Evolutionary conservation across 1,140 invertebrate species (phyloP), one percentile per base, ranked within the genome.

Genomic region (Drosophila suzukii): DNA sequence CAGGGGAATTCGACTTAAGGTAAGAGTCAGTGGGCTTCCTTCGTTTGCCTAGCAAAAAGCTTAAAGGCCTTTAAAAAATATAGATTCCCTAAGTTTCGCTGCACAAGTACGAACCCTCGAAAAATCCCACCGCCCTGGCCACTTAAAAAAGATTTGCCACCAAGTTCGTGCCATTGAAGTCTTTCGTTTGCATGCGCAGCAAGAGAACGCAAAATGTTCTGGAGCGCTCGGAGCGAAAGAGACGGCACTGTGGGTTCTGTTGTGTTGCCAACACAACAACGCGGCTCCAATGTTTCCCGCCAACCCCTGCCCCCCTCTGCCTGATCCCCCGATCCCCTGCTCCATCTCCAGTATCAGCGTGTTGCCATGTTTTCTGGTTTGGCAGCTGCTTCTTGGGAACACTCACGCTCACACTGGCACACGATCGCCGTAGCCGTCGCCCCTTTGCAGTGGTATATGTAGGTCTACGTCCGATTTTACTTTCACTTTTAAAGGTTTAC

Each of bases 401-500:
- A 82, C 78, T 70, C 54, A 47, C 62, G 53, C 51, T 20, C 74
- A 51, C 53, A 54, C 49, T 6, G 30, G 20, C 58, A 47, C 66
- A 49, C 32, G 54, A 11, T 51, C 43, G 55, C 57, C 63, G 49
- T 41, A 30, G 74, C 77, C 46, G 70, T 41, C 54, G 74, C 58
- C 32, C 47, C 66, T 76, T 68, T 85, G 70, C 78, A 75, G 59
- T 82, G 75, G 90, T 91, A 91, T 91, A 91, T 91, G 90, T 91
- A 91, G 90, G 90, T 91, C 90, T 91, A 91, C 78, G 90, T 91
- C 86, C 90, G 90, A 91, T 91, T 85, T 85, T 91, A 91, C 90
- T 91, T 91, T 91, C 90, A 91, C 90, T 91, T 91, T 91, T 91
- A 91, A 91, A 91, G 90, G 90, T 91, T 80, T 91, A 91, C 90